Base-by-base conservation (phyloP, 2,113 vertebrate genomes). In the Mesembrinibis cayennensis region DNA sequence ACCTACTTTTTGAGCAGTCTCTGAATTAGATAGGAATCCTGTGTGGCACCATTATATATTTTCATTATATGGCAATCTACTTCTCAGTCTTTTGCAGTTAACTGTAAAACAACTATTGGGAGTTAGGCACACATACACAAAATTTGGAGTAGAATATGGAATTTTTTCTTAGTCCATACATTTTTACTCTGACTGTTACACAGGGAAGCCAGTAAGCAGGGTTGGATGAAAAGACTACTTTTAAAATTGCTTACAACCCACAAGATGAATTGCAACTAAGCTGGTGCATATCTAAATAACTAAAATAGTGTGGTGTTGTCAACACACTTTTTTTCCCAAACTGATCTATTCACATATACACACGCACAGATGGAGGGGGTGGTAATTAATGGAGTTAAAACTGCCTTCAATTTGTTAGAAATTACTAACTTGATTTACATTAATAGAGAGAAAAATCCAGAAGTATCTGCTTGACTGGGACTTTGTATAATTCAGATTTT, bases 371-470 rank as follows among this genome's bases (percentile, higher is more conserved):
- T 11, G 30, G 80, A 30, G 26, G 6, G 7, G 2, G 7, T 67
- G 12, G 36, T 29, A 83, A 93, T 13, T 69, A 79, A 89, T 83
- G 11, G 45, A 73, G 25, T 62, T 80, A 62, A 55, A 95, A 58
- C 21, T 38, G 19, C 15, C 9, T 95, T 89, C 21, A 56, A 13
- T 72, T 84, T 77, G 9, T 65, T 66, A 62, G 63, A 90, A 87
- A 87, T 91, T 53, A 42, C 50, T 89, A 72, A 73, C 38, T 42
- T 81, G 71, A 61, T 80, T 89, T 84, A 53, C n/a, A 47, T 16
- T 70, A 87, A 80, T 45, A 23, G 25, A 61, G 10, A 79, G 50
- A 83, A 95, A 88, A 74, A 81, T 87, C 26, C 30, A 78, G 62
- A 83, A 73, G 22, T 73, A 44, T 76, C 38, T 89, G 3, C 5